phyloP scores from a whole-genome alignment of 2,888 invertebrate species.

The Ormyrus pomaceus region DNA sequence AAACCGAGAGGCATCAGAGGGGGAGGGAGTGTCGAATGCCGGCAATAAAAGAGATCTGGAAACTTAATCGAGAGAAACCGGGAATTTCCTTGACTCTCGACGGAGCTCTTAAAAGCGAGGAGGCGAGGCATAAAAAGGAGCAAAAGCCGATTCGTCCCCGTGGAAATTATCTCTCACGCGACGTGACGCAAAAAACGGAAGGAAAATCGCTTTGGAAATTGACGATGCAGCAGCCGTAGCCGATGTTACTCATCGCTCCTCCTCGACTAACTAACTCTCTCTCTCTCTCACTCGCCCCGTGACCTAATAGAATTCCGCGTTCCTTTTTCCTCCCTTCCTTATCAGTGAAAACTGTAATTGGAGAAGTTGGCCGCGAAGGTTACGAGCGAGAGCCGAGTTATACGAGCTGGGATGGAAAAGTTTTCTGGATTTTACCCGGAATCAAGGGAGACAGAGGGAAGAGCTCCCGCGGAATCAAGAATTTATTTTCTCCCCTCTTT shows the following conservation, averaged over 20 bases:
- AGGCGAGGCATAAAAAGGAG: conserved; percentile 1
- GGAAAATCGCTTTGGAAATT: conserved; percentile 44
- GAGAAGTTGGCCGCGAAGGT: conserved; percentile 54
- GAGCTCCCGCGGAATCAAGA: conserved; percentile 14
- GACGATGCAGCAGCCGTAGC: not conserved
- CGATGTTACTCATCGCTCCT: conserved; percentile 45
- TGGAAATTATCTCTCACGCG: conserved; percentile 47
- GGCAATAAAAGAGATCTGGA: conserved; percentile 34
- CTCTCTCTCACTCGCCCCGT: not conserved
- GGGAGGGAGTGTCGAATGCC: not conserved
- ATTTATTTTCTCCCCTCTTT: conserved; percentile 35
- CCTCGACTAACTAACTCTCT: conserved; percentile 29
- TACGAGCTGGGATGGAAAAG: conserved; percentile 32
- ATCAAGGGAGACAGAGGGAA: not conserved
- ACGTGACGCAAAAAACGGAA: conserved; percentile 37
- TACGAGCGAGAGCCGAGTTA: conserved; percentile 27
- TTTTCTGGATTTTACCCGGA: conserved; percentile 20
- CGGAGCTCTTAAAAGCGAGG: conserved; percentile 27
- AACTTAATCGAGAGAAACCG: conserved; percentile 31
- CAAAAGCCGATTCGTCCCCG: conserved; percentile 42
- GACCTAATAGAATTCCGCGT: not conserved
- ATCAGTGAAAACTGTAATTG: conserved; percentile 53
- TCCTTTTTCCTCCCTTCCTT: conserved; percentile 20
- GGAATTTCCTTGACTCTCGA: conserved; percentile 16
- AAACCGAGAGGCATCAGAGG: too few relatives aligned